Percentiles rank a stretch among this genome's conserved stretches.
Conservation (phyloP, 2,113 vertebrate genomes). For the Myanophis thanlyinensis region DNA sequence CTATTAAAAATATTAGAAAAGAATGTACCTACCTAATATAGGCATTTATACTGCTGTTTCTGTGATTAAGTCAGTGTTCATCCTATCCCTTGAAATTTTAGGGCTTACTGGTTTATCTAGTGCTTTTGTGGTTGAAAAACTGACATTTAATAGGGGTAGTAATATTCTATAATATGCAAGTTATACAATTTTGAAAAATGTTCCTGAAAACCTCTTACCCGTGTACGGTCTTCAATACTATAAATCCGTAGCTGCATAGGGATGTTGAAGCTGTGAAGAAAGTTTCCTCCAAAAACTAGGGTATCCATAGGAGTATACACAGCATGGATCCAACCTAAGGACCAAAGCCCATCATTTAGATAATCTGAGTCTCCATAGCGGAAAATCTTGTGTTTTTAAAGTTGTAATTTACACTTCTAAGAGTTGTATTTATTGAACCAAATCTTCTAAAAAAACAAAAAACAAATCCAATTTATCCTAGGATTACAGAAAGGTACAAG, state of each 20-base stretch:
- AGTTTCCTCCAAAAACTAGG: constrained; percentile 95
- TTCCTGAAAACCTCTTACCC: constrained; percentile 73
- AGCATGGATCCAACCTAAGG: constrained; percentile 95
- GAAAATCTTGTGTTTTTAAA: background rate
- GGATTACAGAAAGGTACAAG: background rate
- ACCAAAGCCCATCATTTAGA: constrained; percentile 13
- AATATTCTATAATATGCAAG: background rate
- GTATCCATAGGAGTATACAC: constrained; percentile 98
- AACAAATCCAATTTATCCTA: background rate
- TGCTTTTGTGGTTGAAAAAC: background rate
- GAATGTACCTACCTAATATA: background rate
- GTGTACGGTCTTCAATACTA: constrained; percentile 94
- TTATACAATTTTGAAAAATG: background rate
- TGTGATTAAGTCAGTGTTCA: background rate
- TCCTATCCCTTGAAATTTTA: background rate
- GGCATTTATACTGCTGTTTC: background rate
- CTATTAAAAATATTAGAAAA: rapidly evolving
- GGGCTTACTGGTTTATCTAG: background rate
- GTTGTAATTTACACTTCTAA: background rate
- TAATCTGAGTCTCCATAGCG: background rate
- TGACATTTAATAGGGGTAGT: background rate
- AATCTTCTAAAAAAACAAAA: background rate
- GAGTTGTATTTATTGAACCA: background rate
- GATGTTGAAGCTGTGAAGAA: constrained; percentile 98
- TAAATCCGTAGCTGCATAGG: constrained; percentile 98